A percentile compares a stretch with the other conserved stretches of the same genome.
These are phyloP conservation scores for Ptilodon capucinus DNA, from an alignment of 2,888 invertebrate genomes.

Conservation along the genomic window DNA sequence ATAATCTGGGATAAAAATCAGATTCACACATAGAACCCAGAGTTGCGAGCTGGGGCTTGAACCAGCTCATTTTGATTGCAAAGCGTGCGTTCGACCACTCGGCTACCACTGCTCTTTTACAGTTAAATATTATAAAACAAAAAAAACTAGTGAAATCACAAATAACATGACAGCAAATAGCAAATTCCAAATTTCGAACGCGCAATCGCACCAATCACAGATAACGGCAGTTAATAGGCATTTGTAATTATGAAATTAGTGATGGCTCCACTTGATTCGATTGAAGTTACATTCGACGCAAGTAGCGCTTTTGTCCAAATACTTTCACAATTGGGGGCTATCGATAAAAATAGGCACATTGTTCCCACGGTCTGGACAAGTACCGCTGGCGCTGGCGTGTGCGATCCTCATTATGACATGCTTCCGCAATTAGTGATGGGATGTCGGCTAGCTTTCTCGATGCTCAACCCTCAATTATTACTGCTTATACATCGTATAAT, in stretches of 20 bases:
- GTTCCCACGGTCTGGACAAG: slow-evolving; percentile 40
- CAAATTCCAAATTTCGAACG: slow-evolving; percentile 3
- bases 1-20: too few relatives aligned
- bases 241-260: slow-evolving; percentile 28
- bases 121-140: too few relatives aligned
- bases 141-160: too few relatives aligned
- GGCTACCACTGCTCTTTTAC: too few relatives aligned
- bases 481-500: slow-evolving; percentile 14
- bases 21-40: too few relatives aligned
- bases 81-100: too few relatives aligned
- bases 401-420: slow-evolving; percentile 66
- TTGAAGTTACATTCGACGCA: slow-evolving; percentile 12
- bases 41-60: too few relatives aligned
- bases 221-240: slow-evolving; percentile 23
- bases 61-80: too few relatives aligned
- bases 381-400: slow-evolving; percentile 66
- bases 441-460: slow-evolving; percentile 55
- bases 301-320: slow-evolving; percentile 32
- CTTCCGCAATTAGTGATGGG: slow-evolving; percentile 72
- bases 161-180: slow-evolving; percentile 6
- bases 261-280: slow-evolving; percentile 18
- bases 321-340: slow-evolving; percentile 35
- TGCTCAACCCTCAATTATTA: slow-evolving; percentile 30
- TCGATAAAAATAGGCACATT: slow-evolving; percentile 34
- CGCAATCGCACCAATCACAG: slow-evolving; percentile 21